These are phyloP conservation scores for Myotis lucifugus DNA, from an alignment of 2,113 vertebrate genomes.

Conservation along the genomic window DNA sequence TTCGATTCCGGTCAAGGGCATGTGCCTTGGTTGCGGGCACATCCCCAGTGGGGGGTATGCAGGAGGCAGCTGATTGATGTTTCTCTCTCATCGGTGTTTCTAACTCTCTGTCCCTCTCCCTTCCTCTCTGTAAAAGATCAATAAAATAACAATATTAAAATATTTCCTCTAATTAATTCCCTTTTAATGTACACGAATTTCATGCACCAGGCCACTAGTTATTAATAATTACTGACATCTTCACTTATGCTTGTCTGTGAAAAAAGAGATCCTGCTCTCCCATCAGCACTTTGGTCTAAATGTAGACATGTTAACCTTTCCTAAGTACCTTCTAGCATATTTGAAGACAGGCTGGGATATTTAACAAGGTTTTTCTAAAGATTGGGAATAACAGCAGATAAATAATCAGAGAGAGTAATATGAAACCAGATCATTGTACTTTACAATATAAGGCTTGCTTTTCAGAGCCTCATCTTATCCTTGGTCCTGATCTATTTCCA, in stretches of 20 bases:
- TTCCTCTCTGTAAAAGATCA: too few species aligned
- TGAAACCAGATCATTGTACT: not conserved
- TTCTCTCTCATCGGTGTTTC: too few species aligned
- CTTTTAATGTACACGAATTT: too few species aligned
- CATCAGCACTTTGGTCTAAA: conserved; percentile 18
- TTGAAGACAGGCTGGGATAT: not conserved
- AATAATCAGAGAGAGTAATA: conserved; percentile 3
- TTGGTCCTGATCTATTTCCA: not conserved
- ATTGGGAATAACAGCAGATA: not conserved
- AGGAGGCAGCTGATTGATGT: too few species aligned
- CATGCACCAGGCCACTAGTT: not conserved
- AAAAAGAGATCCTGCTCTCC: not conserved
- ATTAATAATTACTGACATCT: conserved; percentile 19
- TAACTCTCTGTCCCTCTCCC: too few species aligned
- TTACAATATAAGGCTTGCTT: not conserved
- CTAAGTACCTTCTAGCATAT: conserved; percentile 4
- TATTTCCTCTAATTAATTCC: too few species aligned
- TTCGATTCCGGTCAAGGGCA: too few species aligned
- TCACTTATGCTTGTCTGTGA: not conserved
- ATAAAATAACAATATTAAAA: too few species aligned
- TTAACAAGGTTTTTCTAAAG: conserved; percentile 28
- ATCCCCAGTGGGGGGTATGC: too few species aligned
- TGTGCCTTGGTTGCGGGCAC: too few species aligned
- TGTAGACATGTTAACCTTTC: conserved; percentile 13
- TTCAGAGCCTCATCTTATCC: not conserved